phyloP scores from a whole-genome alignment of 2,888 invertebrate species.

The Xanthorhoe designata region DNA sequence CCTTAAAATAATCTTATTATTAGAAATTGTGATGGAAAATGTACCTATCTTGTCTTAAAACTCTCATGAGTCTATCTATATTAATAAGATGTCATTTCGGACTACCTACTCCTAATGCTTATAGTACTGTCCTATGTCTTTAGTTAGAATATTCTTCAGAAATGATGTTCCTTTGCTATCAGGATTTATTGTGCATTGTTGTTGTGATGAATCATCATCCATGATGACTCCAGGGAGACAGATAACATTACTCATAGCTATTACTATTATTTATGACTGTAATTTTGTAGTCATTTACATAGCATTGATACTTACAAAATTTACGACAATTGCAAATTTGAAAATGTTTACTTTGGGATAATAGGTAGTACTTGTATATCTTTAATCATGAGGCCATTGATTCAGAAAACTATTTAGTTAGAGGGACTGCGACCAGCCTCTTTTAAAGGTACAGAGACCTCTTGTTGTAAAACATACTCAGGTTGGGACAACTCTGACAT shows the following conservation, averaged over 20 bases:
- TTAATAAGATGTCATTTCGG: no score
- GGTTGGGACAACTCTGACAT: no score
- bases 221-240: slow-evolving; percentile 53
- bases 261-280: slow-evolving; percentile 50
- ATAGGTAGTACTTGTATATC: no score
- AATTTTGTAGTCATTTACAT: slow-evolving; percentile 38
- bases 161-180: slow-evolving; percentile 5
- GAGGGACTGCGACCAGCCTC: no score
- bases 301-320: not conserved
- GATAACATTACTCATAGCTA: slow-evolving; percentile 65
- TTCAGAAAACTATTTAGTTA: no score
- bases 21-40: no score
- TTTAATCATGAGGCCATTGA: no score
- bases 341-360: not conserved
- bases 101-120: not conserved
- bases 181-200: slow-evolving; percentile 24
- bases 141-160: slow-evolving; percentile 1
- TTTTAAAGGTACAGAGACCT: no score
- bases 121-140: not conserved
- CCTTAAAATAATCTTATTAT: no score
- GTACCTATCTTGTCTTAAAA: no score
- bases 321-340: not conserved
- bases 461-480: no score
- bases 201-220: slow-evolving; percentile 56
- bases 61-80: no score